Base-by-base conservation (phyloP, 2,888 invertebrate species). In the Microplitis deprimator region DNA sequence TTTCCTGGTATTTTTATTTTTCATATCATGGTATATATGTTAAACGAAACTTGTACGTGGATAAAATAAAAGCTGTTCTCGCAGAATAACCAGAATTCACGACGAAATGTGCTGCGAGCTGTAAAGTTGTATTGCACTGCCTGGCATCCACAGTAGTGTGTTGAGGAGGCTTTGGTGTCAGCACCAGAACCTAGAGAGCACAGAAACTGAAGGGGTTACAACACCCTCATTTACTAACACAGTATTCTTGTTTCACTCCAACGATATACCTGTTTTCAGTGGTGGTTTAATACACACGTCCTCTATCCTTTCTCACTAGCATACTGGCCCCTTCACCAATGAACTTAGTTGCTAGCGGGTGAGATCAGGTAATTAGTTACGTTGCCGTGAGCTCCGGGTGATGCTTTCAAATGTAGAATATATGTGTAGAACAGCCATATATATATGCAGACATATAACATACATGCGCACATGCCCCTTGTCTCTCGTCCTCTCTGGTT, bases 101-200 rank as follows among this genome's bases (percentile, higher is more conserved):
- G 20, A 16, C 20, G 64, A 64, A 72, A 72, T 72, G 41, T 72
- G 50, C 72, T 72, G 50, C 50, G 16, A 65, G 78, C 79, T 77
- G 77, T 75, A 81, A 83, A 85, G 83, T 84, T 84, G 82, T 83
- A 82, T 83, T 84, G 13, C 62, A 68, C 70, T 61, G 65, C 62
- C 68, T 80, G 74, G 79, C 80, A 75, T 81, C 79, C 79, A 77
- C 81, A 75, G 83, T 83, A 79, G 82, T 82, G 85, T 84, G 85
- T 87, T 87, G 87, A 87, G 87, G 86, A 89, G 88, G 87, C 89
- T 89, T 89, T 89, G 89, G 88, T 88, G 89, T 89, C 89, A 89
- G 87, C 84, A 85, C 81, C 89, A 89, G 89, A 82, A 81, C 75
- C 65, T 76, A 77, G 76, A 50, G 50, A 50, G 50, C 13, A 50